A percentile compares a stretch with the other conserved stretches of the same genome.
phyloP scores from a whole-genome alignment of 2,888 invertebrate species.

The Rhaphigaster nebulosa region DNA sequence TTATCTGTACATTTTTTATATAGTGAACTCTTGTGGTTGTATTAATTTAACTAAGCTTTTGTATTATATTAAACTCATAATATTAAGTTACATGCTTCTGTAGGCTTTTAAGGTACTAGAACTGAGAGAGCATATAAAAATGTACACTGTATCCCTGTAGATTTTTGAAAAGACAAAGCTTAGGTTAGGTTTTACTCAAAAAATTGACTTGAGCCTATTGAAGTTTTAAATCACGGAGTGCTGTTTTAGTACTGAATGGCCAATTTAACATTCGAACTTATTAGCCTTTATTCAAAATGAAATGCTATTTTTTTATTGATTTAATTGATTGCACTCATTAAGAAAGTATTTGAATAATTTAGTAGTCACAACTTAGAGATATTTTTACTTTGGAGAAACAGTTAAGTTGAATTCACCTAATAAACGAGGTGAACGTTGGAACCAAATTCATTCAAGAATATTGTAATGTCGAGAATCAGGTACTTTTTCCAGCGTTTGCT shows the following conservation, averaged over 20 bases:
- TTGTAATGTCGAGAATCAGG: too few relatives aligned
- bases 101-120: constrained; percentile 32
- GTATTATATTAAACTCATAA: constrained; percentile 36
- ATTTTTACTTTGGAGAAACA: too few relatives aligned
- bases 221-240: neutral
- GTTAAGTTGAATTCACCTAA: too few relatives aligned
- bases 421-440: too few relatives aligned
- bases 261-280: neutral
- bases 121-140: constrained; percentile 11
- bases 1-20: constrained; percentile 34
- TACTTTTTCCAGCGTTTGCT: neutral
- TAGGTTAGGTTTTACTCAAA: neutral
- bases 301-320: neutral
- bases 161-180: neutral
- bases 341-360: neutral
- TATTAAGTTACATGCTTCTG: constrained; percentile 45
- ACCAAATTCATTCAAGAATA: too few relatives aligned
- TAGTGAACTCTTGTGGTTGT: constrained; percentile 58
- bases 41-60: constrained; percentile 53
- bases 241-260: neutral
- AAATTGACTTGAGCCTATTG: neutral
- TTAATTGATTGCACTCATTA: neutral
- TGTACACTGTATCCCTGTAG: neutral
- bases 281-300: neutral
- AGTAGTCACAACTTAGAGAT: too few relatives aligned